Percentiles rank a stretch among this genome's conserved stretches.
Evolutionary conservation across 2,797 vertebrate genomes (phyloP).

Genomic region (Phoeniculus purpureus): DNA sequence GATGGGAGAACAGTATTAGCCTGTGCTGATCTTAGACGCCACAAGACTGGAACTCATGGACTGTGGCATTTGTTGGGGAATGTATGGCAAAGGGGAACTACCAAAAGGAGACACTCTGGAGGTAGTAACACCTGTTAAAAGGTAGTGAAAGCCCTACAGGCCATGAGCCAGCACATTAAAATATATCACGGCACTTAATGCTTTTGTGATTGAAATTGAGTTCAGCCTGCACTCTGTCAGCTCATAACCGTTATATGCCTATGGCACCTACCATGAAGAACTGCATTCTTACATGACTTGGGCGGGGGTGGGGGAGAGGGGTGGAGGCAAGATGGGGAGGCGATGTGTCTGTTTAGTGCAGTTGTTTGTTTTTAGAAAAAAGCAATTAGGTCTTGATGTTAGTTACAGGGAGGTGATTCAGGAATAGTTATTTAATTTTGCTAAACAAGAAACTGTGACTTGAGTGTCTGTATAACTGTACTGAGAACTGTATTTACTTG

Average conservation of each 20-base stretch:
- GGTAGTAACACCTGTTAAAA: background rate
- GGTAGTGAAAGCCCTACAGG: background rate
- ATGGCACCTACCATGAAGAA: background rate
- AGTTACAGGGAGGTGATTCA: background rate
- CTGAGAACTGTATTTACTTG: background rate
- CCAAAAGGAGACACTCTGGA: background rate
- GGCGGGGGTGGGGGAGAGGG: accelerated
- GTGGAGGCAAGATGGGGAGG: no score
- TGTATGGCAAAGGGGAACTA: background rate
- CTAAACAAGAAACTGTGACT: background rate
- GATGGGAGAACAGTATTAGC: background rate
- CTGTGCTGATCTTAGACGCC: background rate
- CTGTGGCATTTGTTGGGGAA: background rate
- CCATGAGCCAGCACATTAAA: background rate
- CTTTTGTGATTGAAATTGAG: conserved; percentile 1
- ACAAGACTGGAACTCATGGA: background rate
- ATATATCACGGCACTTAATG: background rate
- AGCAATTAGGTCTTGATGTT: background rate
- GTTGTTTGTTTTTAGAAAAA: background rate
- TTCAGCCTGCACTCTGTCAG: background rate
- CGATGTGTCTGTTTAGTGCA: background rate
- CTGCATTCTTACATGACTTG: background rate
- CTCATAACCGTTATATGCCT: background rate
- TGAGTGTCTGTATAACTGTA: accelerated
- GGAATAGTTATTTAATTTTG: background rate